A percentile compares a stretch with the other conserved stretches of the same genome.
Evolutionary conservation across 2,888 invertebrate species (phyloP).

Genomic region (Neria commutata): DNA sequence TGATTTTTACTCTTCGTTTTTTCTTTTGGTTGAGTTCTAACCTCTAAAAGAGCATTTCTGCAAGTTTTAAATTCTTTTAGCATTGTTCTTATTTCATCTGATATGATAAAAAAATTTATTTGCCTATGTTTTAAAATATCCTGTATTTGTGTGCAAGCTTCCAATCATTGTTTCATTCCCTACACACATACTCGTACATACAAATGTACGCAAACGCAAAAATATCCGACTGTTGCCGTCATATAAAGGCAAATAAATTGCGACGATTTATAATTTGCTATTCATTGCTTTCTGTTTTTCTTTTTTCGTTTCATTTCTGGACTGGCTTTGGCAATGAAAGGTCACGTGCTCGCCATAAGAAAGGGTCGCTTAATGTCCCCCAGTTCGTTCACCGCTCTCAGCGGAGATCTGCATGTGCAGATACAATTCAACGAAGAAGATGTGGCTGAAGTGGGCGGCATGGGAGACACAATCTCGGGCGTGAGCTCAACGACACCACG

Average conservation of each 20-base stretch:
- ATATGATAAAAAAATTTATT: too few relatives aligned
- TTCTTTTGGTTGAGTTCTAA: too few relatives aligned
- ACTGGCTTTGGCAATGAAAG: slow-evolving; percentile 51
- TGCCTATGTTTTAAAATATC: too few relatives aligned
- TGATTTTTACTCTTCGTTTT: too few relatives aligned
- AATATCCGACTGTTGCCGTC: not conserved
- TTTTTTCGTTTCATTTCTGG: slow-evolving; percentile 14
- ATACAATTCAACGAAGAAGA: slow-evolving; percentile 63
- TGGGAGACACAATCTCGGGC: not conserved
- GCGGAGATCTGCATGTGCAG: slow-evolving; percentile 78
- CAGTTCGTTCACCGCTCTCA: slow-evolving; percentile 76
- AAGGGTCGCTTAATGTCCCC: slow-evolving; percentile 71
- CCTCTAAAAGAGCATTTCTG: too few relatives aligned
- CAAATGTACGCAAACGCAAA: not conserved
- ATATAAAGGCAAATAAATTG: slow-evolving; percentile 42
- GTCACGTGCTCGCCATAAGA: slow-evolving; percentile 60
- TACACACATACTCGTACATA: not conserved
- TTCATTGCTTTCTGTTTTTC: slow-evolving; percentile 6
- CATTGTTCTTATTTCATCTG: too few relatives aligned
- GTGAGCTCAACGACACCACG: slow-evolving; percentile 6
- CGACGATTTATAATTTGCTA: slow-evolving; percentile 37
- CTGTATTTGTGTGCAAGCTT: too few relatives aligned
- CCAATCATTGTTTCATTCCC: too few relatives aligned
- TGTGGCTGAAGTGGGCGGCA: not conserved
- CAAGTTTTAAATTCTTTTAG: too few relatives aligned